Conservation (phyloP, 2,888 invertebrate genomes). For the Linnaemya tessellans region DNA sequence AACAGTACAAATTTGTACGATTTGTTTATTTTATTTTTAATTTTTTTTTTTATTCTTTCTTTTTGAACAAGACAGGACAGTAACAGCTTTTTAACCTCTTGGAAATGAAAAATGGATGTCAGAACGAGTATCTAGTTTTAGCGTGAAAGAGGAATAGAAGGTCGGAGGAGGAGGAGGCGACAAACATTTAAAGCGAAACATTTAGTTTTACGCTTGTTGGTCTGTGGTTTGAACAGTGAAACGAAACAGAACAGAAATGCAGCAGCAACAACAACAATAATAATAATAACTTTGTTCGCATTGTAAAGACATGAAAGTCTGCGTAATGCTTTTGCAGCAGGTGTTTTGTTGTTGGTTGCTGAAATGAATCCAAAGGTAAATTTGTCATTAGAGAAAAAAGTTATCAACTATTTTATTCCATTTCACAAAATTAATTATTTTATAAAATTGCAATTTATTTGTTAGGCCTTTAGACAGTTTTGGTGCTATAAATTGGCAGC, state of each 20-base stretch:
- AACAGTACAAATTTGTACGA: not conserved
- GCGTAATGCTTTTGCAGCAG: not conserved
- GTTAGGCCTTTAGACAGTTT: too few species aligned
- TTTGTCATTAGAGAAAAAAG: too few species aligned
- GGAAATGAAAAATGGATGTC: constrained; percentile 23
- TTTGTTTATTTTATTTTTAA: constrained; percentile 27
- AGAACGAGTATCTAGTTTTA: constrained; percentile 9
- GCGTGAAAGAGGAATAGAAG: not conserved
- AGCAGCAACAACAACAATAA: not conserved
- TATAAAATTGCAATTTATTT: too few species aligned
- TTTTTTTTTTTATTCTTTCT: not conserved
- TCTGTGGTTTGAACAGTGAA: not conserved
- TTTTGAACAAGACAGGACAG: not conserved
- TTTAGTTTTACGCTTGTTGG: constrained; percentile 16
- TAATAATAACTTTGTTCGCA: not conserved
- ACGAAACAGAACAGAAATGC: constrained; percentile 22
- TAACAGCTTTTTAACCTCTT: constrained; percentile 55
- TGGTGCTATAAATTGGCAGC: too few species aligned
- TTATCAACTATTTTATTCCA: too few species aligned
- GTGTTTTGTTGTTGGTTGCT: not conserved
- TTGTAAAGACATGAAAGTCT: not conserved
- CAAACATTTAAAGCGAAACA: constrained; percentile 17
- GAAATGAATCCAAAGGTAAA: not conserved
- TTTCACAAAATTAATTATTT: too few species aligned
- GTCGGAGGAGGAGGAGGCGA: not conserved